Conservation (phyloP, 2,888 invertebrate genomes). For the Serrognathus titanus region DNA sequence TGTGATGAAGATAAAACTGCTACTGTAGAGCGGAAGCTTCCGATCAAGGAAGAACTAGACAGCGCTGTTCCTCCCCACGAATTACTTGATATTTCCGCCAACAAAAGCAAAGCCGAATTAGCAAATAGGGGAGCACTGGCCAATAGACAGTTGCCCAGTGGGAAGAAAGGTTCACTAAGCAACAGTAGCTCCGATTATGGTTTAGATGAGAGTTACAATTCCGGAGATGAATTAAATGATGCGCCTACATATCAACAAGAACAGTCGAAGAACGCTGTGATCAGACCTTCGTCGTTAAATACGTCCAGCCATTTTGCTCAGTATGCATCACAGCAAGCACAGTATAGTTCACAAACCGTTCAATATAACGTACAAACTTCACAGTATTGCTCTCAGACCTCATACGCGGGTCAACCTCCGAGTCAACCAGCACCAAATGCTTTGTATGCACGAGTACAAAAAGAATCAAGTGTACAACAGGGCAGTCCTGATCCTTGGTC, state of each 20-base stretch:
- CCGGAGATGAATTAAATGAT: conserved; percentile 51
- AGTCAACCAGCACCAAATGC: conserved; percentile 29
- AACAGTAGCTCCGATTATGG: conserved; percentile 70
- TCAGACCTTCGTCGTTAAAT: conserved; percentile 31
- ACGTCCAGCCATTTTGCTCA: conserved; percentile 30
- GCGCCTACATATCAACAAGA: conserved; percentile 12
- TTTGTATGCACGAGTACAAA: conserved; percentile 55
- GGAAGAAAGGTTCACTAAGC: conserved; percentile 53
- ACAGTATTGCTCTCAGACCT: conserved; percentile 36
- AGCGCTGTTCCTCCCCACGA: conserved; percentile 84
- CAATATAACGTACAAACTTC: conserved; percentile 21
- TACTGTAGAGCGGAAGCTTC: conserved; percentile 68
- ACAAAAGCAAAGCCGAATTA: conserved; percentile 80
- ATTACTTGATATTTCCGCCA: conserved; percentile 82
- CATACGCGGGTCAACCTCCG: conserved; percentile 17
- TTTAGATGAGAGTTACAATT: conserved; percentile 69
- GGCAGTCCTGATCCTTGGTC: conserved; percentile 46
- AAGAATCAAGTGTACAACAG: conserved; percentile 45
- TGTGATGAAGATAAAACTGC: conserved; percentile 74
- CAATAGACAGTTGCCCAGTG: conserved; percentile 65
- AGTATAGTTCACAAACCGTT: conserved; percentile 33
- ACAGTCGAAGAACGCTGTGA: conserved; percentile 17
- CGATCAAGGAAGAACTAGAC: conserved; percentile 74
- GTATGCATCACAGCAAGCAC: conserved; percentile 22
- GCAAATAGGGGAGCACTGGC: conserved; percentile 75